phyloP scores from a whole-genome alignment of 2,888 invertebrate species.

The Metalampra italica region DNA sequence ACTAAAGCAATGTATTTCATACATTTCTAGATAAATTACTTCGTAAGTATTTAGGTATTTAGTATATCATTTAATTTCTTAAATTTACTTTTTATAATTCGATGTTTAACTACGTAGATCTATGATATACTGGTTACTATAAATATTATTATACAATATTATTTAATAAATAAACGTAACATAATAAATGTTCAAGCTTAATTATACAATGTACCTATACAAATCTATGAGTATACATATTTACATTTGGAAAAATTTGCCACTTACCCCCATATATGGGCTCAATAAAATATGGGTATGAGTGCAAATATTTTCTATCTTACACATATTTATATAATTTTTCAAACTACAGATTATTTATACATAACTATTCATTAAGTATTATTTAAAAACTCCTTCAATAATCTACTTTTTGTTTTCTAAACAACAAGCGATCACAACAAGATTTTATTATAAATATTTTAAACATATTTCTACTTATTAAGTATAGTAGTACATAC shows the following conservation, averaged over 20 bases:
- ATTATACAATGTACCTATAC: conserved; percentile 18
- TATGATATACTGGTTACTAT: no score
- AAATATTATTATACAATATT: neutral
- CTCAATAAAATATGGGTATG: conserved; percentile 45
- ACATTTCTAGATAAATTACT: no score
- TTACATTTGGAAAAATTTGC: conserved; percentile 16
- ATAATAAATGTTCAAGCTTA: neutral
- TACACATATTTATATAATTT: conserved; percentile 1
- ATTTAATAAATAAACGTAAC: neutral
- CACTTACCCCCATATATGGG: conserved; percentile 40
- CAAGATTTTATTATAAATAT: neutral
- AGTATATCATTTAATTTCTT: no score
- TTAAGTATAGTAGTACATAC: no score
- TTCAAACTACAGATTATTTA: conserved; percentile 1
- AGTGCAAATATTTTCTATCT: conserved; percentile 20
- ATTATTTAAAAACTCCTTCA: no score
- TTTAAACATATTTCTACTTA: no score
- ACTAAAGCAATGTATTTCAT: no score
- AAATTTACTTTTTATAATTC: neutral
- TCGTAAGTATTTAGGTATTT: no score
- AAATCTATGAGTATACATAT: no score
- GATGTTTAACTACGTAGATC: neutral
- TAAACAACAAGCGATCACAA: conserved; percentile 7
- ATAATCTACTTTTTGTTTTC: neutral
- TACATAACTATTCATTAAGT: neutral